phyloP scores from a whole-genome alignment of 1,140 invertebrate species.

The Drosophila nigromelanica region DNA sequence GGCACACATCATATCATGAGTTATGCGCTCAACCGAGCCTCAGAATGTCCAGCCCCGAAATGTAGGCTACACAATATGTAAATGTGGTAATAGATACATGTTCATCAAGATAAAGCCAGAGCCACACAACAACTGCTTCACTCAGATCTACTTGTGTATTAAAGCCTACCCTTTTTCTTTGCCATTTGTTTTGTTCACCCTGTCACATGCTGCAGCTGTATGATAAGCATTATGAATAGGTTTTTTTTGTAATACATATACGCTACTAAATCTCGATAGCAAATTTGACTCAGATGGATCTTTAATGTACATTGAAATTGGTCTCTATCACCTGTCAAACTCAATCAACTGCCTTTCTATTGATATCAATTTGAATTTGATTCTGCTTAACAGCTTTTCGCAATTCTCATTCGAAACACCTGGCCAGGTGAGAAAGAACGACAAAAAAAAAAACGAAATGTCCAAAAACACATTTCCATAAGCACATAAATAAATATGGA shows the following conservation, averaged over 20 bases:
- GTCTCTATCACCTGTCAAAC: constrained; percentile 19
- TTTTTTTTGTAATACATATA: background rate
- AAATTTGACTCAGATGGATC: background rate
- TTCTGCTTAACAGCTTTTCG: background rate
- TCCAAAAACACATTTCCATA: constrained; percentile 2
- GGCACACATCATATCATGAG: constrained; percentile 47
- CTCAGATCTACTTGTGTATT: background rate
- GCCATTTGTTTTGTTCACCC: background rate
- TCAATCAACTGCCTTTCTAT: constrained; percentile 3
- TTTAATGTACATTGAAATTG: background rate
- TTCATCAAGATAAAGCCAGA: background rate
- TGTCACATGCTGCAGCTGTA: background rate
- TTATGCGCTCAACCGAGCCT: constrained; percentile 55
- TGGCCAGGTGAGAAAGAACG: constrained; percentile 40
- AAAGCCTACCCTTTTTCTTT: constrained; percentile 2
- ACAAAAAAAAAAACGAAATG: background rate
- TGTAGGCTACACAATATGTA: constrained; percentile 44
- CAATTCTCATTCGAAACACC: constrained; percentile 42
- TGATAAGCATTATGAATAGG: constrained; percentile 7
- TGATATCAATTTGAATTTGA: constrained; percentile 10
- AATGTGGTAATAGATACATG: constrained; percentile 4
- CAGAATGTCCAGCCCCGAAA: constrained; percentile 35
- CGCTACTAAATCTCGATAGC: background rate
- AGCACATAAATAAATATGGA: constrained; percentile 27
- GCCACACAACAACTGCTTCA: constrained; percentile 6